A percentile compares a stretch with the other conserved stretches of the same genome.
Evolutionary conservation across 2,888 invertebrate species (phyloP).

Genomic region (Cantharis rufa): DNA sequence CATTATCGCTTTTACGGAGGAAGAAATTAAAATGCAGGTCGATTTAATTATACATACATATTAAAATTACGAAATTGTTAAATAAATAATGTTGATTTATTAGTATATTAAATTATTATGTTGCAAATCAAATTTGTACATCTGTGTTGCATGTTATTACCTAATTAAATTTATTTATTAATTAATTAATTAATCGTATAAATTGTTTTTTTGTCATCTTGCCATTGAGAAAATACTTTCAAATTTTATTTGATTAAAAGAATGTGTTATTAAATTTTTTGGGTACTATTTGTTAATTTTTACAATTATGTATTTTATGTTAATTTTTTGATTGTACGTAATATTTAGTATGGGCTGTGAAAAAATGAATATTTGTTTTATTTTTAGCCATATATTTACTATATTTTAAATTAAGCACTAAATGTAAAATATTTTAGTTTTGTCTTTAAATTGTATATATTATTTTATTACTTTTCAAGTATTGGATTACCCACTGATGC

Average conservation of each 20-base stretch:
- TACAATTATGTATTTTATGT: conserved; percentile 7
- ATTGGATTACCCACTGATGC: background rate
- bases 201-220: background rate
- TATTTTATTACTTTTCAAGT: background rate
- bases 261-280: background rate
- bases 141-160: conserved; percentile 2
- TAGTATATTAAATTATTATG: conserved; percentile 9
- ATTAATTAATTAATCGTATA: background rate
- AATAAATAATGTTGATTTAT: conserved; percentile 26
- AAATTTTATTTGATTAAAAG: background rate
- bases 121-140: conserved; percentile 18
- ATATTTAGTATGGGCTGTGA: conserved; percentile 30
- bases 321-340: conserved; percentile 18
- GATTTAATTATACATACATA: conserved; percentile 2
- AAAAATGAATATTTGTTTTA: conserved; percentile 17
- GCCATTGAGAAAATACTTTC: background rate
- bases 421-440: background rate
- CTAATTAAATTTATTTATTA: background rate
- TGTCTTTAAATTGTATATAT: background rate
- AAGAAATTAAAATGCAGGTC: background rate
- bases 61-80: conserved; percentile 21
- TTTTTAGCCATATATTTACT: conserved; percentile 6
- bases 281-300: conserved; percentile 15
- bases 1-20: background rate
- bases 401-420: background rate